Evolutionary conservation across 2,797 vertebrate genomes (phyloP).

Genomic region (Oreonectes daqikongensis): DNA sequence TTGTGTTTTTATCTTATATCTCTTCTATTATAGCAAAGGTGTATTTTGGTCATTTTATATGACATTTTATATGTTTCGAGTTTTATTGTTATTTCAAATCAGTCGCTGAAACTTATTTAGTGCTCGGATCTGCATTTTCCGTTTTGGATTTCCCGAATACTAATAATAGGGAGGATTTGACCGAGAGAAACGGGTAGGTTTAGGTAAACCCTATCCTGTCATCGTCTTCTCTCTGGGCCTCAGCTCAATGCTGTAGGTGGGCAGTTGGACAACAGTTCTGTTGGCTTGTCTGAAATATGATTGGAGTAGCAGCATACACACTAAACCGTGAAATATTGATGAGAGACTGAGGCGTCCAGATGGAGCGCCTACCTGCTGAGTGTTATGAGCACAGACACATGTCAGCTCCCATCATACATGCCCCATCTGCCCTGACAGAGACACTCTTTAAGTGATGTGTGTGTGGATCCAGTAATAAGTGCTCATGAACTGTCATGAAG

Average conservation of each 20-base stretch:
- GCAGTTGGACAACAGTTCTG: conserved; percentile 30
- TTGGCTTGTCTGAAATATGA: conserved; percentile 37
- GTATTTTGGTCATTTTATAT: neutral
- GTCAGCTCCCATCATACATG: conserved; percentile 61
- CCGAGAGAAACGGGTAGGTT: neutral
- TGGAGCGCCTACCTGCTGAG: conserved; percentile 77
- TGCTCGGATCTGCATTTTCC: neutral
- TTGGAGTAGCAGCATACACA: conserved; percentile 33
- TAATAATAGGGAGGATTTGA: neutral
- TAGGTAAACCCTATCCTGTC: neutral
- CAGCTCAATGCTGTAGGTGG: conserved; percentile 4
- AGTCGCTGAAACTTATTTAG: too few species aligned
- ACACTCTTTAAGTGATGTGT: conserved; percentile 8
- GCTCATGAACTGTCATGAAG: conserved; percentile 6
- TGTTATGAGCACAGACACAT: conserved; percentile 75
- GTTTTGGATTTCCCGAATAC: neutral
- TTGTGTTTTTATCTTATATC: too few species aligned
- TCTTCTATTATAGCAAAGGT: neutral
- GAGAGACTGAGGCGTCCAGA: conserved; percentile 72
- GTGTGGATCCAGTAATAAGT: conserved; percentile 1
- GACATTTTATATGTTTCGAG: too few species aligned
- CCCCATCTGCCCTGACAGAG: conserved; percentile 30
- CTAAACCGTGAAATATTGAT: conserved; percentile 75
- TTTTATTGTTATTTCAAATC: too few species aligned
- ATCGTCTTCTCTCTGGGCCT: neutral